These are phyloP conservation scores for Alouatta palliata DNA, from an alignment of 2,113 vertebrate species.

Conservation along the genomic window DNA sequence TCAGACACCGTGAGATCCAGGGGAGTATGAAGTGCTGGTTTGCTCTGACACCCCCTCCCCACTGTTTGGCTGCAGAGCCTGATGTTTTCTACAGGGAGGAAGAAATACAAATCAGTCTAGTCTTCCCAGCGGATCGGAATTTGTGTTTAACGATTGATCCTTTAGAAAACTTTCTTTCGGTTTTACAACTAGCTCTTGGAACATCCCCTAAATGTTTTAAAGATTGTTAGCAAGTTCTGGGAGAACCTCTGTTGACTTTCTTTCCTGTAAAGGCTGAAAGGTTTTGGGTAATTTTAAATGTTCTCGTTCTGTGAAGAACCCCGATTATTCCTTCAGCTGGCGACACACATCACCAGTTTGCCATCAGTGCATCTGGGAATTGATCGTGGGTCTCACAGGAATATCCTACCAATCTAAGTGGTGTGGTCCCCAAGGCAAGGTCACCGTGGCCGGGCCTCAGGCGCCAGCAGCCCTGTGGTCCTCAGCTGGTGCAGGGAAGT, in stretches of 20 bases:
- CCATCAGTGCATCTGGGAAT: not conserved
- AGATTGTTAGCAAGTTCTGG: not conserved
- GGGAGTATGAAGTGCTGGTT: rapidly evolving
- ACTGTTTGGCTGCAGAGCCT: rapidly evolving
- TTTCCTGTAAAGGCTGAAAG: not conserved
- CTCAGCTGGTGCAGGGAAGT: too few species aligned
- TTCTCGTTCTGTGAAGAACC: not conserved
- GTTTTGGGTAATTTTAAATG: not conserved
- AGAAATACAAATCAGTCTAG: rapidly evolving
- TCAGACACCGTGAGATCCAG: rapidly evolving
- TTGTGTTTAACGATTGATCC: not conserved
- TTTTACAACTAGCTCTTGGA: not conserved
- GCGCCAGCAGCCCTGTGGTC: rapidly evolving
- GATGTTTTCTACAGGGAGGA: not conserved
- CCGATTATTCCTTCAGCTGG: not conserved
- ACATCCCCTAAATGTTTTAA: not conserved
- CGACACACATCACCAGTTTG: rapidly evolving
- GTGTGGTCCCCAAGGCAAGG: rapidly evolving
- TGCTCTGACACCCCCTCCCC: not conserved
- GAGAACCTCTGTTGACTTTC: not conserved
- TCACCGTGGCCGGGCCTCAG: not conserved
- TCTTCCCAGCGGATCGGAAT: not conserved
- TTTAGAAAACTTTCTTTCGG: not conserved
- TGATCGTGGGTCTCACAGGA: not conserved
- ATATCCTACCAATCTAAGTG: too few species aligned